Evolutionary conservation across 2,113 vertebrate species (phyloP).

Genomic region (Pachycephala philippinensis): DNA sequence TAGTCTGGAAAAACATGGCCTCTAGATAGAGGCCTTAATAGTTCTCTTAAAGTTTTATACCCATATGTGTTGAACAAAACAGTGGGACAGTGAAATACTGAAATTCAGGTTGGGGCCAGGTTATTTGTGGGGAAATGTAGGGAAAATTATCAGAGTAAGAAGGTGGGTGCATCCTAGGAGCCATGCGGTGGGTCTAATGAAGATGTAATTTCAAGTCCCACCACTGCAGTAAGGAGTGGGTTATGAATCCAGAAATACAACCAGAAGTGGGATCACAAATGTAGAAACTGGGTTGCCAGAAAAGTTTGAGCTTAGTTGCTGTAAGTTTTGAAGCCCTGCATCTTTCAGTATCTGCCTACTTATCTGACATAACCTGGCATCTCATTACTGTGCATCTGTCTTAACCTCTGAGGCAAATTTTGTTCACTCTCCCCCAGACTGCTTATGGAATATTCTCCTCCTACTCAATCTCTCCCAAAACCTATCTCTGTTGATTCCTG

Average conservation of each 20-base stretch:
- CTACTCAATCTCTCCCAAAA: neutral
- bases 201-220: neutral
- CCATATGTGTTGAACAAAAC: neutral
- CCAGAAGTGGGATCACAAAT: neutral
- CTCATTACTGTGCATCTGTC: conserved; percentile 15
- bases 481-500: conserved; percentile 16
- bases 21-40: neutral
- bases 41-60: neutral
- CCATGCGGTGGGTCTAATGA: neutral
- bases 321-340: neutral
- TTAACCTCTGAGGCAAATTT: conserved; percentile 43
- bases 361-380: neutral
- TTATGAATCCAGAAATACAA: neutral
- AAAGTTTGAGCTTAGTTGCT: neutral
- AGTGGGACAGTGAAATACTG: neutral
- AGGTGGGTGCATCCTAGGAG: neutral
- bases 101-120: neutral
- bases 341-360: neutral
- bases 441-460: conserved; percentile 26
- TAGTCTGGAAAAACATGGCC: neutral
- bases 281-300: neutral
- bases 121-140: neutral
- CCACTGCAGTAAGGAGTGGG: neutral
- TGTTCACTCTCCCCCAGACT: conserved; percentile 2
- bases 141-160: neutral